Evolutionary conservation across 2,888 invertebrate genomes (phyloP).

Genomic region (Plusia festucae): DNA sequence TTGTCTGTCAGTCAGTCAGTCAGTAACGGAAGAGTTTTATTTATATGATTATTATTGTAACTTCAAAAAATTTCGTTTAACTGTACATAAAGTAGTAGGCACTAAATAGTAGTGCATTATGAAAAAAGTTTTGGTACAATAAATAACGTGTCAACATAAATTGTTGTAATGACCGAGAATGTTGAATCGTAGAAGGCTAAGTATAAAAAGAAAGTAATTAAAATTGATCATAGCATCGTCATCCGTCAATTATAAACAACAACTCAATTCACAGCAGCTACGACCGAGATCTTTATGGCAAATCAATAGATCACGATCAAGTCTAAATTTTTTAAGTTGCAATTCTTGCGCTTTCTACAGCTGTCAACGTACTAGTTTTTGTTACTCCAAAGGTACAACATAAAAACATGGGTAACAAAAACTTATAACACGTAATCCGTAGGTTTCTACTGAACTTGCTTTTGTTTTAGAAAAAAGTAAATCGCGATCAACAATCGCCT

Average conservation of each 20-base stretch:
- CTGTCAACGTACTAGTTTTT: constrained; percentile 1
- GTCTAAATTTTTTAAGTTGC: background rate
- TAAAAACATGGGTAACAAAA: constrained; percentile 1
- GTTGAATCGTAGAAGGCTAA: background rate
- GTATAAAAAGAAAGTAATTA: background rate
- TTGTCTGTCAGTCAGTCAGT: too few species aligned
- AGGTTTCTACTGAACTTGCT: constrained; percentile 3
- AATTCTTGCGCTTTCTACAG: background rate
- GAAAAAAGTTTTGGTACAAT: too few species aligned
- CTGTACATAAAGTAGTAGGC: too few species aligned
- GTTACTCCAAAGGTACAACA: background rate
- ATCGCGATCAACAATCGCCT: background rate
- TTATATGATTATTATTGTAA: too few species aligned
- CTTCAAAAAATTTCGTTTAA: too few species aligned
- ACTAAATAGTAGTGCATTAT: too few species aligned
- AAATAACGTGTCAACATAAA: too few species aligned
- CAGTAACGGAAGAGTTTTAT: too few species aligned
- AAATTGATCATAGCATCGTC: background rate
- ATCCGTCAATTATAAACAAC: constrained; percentile 1
- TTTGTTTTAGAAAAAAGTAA: constrained; percentile 3
- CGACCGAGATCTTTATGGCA: background rate
- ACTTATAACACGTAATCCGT: constrained; percentile 1
- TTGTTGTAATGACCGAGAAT: background rate
- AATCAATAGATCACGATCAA: constrained; percentile 1
- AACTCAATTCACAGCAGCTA: background rate